phyloP scores from a whole-genome alignment of 53 echinoderm and acorn worm species.

The Actinopyga echinites region DNA sequence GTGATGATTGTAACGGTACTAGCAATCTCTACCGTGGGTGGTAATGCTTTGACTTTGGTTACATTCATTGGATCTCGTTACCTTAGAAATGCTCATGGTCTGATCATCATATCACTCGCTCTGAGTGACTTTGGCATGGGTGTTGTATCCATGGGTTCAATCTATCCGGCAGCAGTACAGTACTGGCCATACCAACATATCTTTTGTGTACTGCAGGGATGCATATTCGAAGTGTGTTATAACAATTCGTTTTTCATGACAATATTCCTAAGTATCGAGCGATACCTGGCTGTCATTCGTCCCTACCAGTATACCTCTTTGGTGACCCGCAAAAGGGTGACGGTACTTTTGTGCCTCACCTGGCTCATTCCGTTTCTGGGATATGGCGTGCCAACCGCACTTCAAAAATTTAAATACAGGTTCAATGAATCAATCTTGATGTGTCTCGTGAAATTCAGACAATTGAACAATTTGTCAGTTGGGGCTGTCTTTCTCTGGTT shows the following conservation, averaged over 20 bases:
- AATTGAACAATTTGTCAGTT: conserved; percentile 14
- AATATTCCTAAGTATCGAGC: conserved; percentile 22
- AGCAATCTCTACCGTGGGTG: conserved; percentile 2
- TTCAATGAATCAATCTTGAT: not conserved
- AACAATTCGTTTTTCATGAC: conserved; percentile 34
- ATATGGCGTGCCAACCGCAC: not conserved
- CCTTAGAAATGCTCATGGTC: conserved; percentile 34
- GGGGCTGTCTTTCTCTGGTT: conserved; percentile 15
- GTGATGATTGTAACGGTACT: not conserved
- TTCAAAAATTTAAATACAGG: not conserved
- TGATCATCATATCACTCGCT: conserved; percentile 17
- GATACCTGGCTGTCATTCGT: conserved; percentile 32
- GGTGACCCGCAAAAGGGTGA: not conserved
- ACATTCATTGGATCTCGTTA: conserved; percentile 12
- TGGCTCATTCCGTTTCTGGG: not conserved
- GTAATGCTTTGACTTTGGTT: conserved; percentile 6
- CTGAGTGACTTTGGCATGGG: conserved; percentile 27
- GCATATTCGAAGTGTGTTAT: conserved; percentile 24
- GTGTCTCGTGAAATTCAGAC: conserved; percentile 19
- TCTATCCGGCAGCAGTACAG: conserved; percentile 14
- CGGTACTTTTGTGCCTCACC: not conserved
- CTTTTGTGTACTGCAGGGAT: conserved; percentile 1
- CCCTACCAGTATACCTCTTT: not conserved
- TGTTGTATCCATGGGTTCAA: not conserved
- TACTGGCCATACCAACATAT: not conserved